These are phyloP conservation scores for Pedetes capensis DNA, from an alignment of 2,113 vertebrate genomes.

Conservation along the genomic window DNA sequence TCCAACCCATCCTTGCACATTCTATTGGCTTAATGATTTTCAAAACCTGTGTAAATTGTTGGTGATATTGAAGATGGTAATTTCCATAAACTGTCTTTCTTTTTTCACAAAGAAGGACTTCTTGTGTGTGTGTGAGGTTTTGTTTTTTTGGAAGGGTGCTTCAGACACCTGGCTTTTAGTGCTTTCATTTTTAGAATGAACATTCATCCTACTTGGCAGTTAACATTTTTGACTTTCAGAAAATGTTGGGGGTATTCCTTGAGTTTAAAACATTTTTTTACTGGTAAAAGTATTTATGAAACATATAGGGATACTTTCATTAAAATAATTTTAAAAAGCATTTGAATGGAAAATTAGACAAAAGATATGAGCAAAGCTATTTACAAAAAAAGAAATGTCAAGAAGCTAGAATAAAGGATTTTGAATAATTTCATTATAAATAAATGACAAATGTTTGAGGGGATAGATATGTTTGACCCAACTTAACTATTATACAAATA, in stretches of 20 bases:
- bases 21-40: slow-evolving; percentile 53
- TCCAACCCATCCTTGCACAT: slow-evolving; percentile 12
- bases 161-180: slow-evolving; percentile 60
- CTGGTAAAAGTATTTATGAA: neutral
- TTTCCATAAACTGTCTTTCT: slow-evolving; percentile 56
- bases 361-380: neutral
- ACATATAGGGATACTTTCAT: neutral
- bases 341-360: neutral
- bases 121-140: neutral
- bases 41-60: slow-evolving; percentile 57
- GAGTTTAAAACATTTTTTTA: slow-evolving; percentile 37
- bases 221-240: slow-evolving; percentile 58
- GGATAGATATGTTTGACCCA: neutral
- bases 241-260: slow-evolving; percentile 7
- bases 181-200: slow-evolving; percentile 54
- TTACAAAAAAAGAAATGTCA: neutral
- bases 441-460: neutral
- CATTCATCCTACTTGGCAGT: slow-evolving; percentile 42
- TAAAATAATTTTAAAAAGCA: neutral
- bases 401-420: neutral
- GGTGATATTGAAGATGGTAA: slow-evolving; percentile 49
- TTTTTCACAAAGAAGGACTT: slow-evolving; percentile 24
- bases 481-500: neutral
- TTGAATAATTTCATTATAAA: neutral
- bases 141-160: neutral